phyloP scores from a whole-genome alignment of 2,113 vertebrate species.

The Heterotilapia buettikoferi region DNA sequence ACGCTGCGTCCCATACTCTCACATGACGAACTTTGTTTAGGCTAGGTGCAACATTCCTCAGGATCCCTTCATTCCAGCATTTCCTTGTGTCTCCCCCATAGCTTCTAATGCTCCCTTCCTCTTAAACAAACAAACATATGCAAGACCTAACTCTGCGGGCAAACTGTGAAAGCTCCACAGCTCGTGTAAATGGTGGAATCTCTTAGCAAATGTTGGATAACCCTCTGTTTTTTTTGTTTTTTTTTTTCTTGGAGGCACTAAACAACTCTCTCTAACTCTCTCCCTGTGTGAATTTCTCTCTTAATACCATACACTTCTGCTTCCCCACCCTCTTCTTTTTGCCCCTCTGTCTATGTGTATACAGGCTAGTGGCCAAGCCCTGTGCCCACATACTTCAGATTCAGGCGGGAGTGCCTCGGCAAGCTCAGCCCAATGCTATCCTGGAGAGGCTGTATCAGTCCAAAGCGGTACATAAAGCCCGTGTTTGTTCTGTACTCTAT shows the following conservation, averaged over 20 bases:
- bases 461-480: conserved; percentile 75
- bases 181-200: background rate
- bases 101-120: background rate
- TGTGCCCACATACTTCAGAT: conserved; percentile 86
- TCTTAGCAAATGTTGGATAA: background rate
- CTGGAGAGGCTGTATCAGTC: conserved; percentile 90
- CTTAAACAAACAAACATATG: background rate
- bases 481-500: background rate
- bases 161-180: background rate
- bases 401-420: conserved; percentile 75
- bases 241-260: background rate
- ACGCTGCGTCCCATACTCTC: background rate
- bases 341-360: conserved; percentile 36
- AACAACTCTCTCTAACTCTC: background rate
- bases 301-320: conserved; percentile 24
- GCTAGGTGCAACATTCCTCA: conserved; percentile 61
- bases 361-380: conserved; percentile 89
- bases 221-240: background rate
- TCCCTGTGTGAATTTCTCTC: background rate
- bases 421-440: conserved; percentile 85
- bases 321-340: conserved; percentile 7
- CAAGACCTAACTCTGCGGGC: background rate
- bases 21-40: conserved; percentile 56
- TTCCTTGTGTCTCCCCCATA: background rate
- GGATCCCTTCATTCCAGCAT: background rate